Base-by-base conservation (phyloP, 1,140 invertebrate species). In the Drosophila sp. region DNA sequence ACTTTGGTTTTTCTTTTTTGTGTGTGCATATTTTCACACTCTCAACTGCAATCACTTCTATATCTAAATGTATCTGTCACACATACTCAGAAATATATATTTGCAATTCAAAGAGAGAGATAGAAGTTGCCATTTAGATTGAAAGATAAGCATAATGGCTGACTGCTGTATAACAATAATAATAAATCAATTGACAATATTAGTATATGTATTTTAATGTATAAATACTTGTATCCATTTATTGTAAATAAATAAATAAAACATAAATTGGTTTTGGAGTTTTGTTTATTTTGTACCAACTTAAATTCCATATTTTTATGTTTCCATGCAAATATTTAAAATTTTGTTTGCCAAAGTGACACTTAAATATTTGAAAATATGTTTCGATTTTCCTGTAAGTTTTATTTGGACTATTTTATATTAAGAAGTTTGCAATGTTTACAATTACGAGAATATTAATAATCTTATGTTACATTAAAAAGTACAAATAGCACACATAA, bases 21-120 rank as follows among this genome's bases (percentile, higher is more conserved):
- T 70, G 36, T 51, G 29, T 51, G 43, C 48, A 70, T 57, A 57
- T 75, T 70, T 69, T 67, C 67, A 61, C 74, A 67, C 57, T 86
- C 59, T 66, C 40, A 63, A 71, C 34, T 71, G 54, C 48, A 62
- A 79, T 40, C 14, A 45, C 16, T 11, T 11, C 27, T 21, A 63
- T 77, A 38, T 45, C 25, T 50, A 16, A 51, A 63, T 29, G 27
- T 29, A 57, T 58, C n/a, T 58, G 45, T 50, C 54, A 46, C 29
- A 38, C 64, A 62, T 46, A 57, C 57, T 16, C 50, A 21, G 38
- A 54, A 18, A 62, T 8, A 63, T 8, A 63, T 51, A 74, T 58
- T 70, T 62, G 57, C 64, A 74, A 69, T 57, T 69, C 57, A 74
- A 58, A 48, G 9, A 54, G 9, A 54, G 29, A 27, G 8, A 8